A percentile compares a stretch with the other conserved stretches of the same genome.
These are phyloP conservation scores for Xiphophorus hellerii DNA, from an alignment of 2,113 vertebrate genomes.

Conservation along the genomic window DNA sequence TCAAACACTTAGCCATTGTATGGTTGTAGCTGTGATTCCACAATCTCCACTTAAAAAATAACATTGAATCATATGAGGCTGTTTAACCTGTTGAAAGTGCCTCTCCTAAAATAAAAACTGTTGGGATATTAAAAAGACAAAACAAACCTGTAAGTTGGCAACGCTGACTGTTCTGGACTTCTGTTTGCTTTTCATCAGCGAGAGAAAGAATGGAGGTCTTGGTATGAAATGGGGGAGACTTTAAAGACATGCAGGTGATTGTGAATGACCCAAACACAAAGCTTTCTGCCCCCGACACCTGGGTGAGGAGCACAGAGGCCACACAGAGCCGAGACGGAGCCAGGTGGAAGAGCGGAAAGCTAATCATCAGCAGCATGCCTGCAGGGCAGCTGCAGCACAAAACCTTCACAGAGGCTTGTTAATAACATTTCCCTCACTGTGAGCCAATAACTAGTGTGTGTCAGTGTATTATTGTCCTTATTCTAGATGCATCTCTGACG, in stretches of 20 bases:
- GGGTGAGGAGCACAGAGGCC: constrained; percentile 36
- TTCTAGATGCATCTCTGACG: not conserved
- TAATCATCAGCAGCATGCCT: constrained; percentile 23
- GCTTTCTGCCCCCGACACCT: constrained; percentile 19
- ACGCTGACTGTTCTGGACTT: not conserved
- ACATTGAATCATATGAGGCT: constrained; percentile 2
- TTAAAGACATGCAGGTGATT: not conserved
- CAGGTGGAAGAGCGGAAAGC: constrained; percentile 34
- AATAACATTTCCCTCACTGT: not conserved
- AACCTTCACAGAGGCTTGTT: not conserved
- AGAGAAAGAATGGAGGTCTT: constrained; percentile 2
- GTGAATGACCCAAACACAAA: constrained; percentile 17
- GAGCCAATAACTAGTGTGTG: too few species aligned
- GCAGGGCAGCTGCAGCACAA: constrained; percentile 17
- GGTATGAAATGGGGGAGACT: not conserved
- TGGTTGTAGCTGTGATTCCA: not conserved
- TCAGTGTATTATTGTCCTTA: not conserved
- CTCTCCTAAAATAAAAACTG: not conserved
- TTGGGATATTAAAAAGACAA: not conserved
- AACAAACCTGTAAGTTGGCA: not conserved
- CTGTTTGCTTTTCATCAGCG: not conserved
- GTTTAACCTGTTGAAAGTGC: constrained; percentile 9
- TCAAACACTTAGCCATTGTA: not conserved
- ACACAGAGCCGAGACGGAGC: constrained; percentile 13
- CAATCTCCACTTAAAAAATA: not conserved